These are phyloP conservation scores for Carollia perspicillata DNA, from an alignment of 2,113 vertebrate species.

Conservation along the genomic window DNA sequence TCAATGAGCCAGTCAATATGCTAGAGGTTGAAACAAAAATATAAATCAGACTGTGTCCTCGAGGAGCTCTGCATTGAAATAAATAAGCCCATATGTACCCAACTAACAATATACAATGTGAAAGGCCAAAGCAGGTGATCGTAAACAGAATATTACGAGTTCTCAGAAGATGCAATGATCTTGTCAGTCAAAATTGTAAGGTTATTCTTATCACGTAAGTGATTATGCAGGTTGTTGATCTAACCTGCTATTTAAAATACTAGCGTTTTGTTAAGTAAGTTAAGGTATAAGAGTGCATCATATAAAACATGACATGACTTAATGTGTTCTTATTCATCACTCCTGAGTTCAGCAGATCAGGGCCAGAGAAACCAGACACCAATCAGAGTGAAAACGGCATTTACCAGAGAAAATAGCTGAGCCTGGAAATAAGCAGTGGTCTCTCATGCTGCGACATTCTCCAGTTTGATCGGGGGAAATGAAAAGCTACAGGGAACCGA, in stretches of 20 bases:
- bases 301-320: background rate
- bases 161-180: background rate
- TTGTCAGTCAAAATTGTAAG: background rate
- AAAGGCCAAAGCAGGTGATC: background rate
- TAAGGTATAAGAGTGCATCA: background rate
- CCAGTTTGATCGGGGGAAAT: constrained; percentile 42
- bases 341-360: background rate
- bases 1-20: background rate
- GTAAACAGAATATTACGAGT: background rate
- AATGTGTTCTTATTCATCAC: background rate
- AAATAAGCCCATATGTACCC: background rate
- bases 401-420: constrained; percentile 37
- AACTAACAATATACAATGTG: background rate
- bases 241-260: background rate
- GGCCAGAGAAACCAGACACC: background rate
- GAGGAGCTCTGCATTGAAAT: background rate
- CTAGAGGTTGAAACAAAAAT: background rate
- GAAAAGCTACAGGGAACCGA: constrained; percentile 50
- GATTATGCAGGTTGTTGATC: background rate
- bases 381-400: constrained; percentile 43
- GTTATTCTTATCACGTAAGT: background rate
- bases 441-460: constrained; percentile 46
- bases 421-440: constrained; percentile 41
- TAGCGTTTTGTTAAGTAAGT: background rate
- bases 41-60: background rate